phyloP scores from a whole-genome alignment of 2,888 invertebrate species.

The Plebejus anna region DNA sequence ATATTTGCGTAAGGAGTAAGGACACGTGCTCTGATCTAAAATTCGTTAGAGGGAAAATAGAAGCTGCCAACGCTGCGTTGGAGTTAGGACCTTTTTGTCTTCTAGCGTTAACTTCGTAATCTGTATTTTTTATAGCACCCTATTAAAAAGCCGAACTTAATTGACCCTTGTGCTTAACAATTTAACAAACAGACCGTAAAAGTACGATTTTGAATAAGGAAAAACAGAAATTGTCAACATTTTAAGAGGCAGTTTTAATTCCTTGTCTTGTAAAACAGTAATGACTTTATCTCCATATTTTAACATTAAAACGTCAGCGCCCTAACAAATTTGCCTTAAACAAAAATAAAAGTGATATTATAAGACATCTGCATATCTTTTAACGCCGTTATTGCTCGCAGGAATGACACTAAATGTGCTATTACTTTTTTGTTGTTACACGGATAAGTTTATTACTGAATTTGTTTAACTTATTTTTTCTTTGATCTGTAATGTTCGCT shows the following conservation, averaged over 20 bases:
- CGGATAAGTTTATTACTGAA: conserved; percentile 50
- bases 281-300: conserved; percentile 76
- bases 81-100: too few relatives aligned
- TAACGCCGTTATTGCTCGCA: conserved; percentile 57
- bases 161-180: background rate
- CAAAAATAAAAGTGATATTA: conserved; percentile 56
- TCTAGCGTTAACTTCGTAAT: too few relatives aligned
- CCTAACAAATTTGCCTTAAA: conserved; percentile 55
- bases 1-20: too few relatives aligned
- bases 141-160: background rate
- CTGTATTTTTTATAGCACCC: background rate
- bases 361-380: conserved; percentile 70
- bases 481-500: background rate
- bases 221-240: conserved; percentile 12
- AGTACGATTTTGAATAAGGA: background rate
- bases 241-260: background rate
- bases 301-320: conserved; percentile 71
- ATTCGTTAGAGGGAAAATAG: too few relatives aligned
- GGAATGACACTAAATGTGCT: conserved; percentile 55
- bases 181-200: background rate
- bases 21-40: too few relatives aligned
- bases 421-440: conserved; percentile 47
- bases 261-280: conserved; percentile 54
- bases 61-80: too few relatives aligned
- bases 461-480: conserved; percentile 29